These are phyloP conservation scores for Psophia crepitans DNA, from an alignment of 2,113 vertebrate genomes.

Conservation along the genomic window DNA sequence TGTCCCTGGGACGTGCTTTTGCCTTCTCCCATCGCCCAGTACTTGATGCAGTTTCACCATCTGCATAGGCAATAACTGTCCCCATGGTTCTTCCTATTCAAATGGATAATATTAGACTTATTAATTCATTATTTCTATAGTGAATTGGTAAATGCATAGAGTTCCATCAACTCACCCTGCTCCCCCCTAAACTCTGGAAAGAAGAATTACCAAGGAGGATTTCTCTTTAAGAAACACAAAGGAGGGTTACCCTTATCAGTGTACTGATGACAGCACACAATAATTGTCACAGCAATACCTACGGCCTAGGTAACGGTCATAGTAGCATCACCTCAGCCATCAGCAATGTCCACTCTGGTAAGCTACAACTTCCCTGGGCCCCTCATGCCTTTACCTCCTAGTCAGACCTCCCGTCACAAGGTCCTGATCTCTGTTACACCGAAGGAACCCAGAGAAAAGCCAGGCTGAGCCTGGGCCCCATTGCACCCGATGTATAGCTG, in stretches of 20 bases:
- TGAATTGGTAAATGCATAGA: background rate
- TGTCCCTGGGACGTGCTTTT: background rate
- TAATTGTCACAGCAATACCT: background rate
- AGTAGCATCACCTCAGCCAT: background rate
- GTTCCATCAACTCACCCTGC: background rate
- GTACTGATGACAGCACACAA: background rate
- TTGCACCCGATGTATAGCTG: background rate
- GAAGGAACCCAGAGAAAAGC: background rate
- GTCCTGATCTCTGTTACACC: background rate
- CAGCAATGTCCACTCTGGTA: background rate
- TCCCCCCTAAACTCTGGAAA: background rate
- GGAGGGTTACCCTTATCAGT: fast-evolving
- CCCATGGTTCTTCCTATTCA: background rate
- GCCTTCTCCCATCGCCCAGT: background rate
- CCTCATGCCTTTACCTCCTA: background rate
- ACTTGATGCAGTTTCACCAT: background rate
- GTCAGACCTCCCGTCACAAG: background rate
- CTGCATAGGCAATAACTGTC: background rate
- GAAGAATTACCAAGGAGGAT: background rate
- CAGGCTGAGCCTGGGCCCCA: background rate
- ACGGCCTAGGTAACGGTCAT: background rate
- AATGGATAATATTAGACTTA: background rate
- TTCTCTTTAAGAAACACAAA: background rate
- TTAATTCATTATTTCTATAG: background rate
- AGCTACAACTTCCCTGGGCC: background rate